Evolutionary conservation across 2,113 vertebrate species (phyloP), one percentile per base, ranked within the genome.

Genomic region (Archilochus colubris): DNA sequence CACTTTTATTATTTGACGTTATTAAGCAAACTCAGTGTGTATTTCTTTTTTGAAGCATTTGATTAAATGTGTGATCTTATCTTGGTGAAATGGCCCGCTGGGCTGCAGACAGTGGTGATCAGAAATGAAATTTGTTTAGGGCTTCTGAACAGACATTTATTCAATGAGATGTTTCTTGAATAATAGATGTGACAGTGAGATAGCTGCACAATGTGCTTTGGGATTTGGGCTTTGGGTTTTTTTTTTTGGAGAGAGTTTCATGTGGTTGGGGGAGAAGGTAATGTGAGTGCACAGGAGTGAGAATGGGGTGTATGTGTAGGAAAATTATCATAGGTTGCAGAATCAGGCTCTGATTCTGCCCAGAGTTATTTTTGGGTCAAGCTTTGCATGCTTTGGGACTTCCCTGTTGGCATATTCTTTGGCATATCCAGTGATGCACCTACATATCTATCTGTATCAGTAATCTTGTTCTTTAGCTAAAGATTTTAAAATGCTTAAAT

Each of bases 101-200:
- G 95, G 96, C 92, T 94, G 91, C 96, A 96, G 97, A 96, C 93
- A 93, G 94, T 96, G 91, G 94, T 97, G 87, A 95, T 97, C 93
- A 96, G 96, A 98, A 98, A 98, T 97, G 96, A 98, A 98, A 98
- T 98, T 98, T 98, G 96, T 97, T 97, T 97, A 97, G 96, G 95
- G 96, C 86, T 94, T 97, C 92, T 89, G 93, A 98, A 96, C 95
- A 97, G 98, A 95, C 96, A 93, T 97, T 97, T 97, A 97, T 98
- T 98, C 96, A 96, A 69, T 95, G 95, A 97, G 88, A 96, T 91
- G 79, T 96, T 96, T 97, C 96, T 96, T 97, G 96, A 97, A 97
- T 98, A 97, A 96, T 97, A 97, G 97, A 97, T 97, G 91, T 79
- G 93, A 93, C 88, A 93, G 88, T 75, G 81, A 96, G 95, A 97